These are phyloP conservation scores for Setophaga kirtlandii DNA, from an alignment of 2,113 vertebrate species.

Conservation along the genomic window DNA sequence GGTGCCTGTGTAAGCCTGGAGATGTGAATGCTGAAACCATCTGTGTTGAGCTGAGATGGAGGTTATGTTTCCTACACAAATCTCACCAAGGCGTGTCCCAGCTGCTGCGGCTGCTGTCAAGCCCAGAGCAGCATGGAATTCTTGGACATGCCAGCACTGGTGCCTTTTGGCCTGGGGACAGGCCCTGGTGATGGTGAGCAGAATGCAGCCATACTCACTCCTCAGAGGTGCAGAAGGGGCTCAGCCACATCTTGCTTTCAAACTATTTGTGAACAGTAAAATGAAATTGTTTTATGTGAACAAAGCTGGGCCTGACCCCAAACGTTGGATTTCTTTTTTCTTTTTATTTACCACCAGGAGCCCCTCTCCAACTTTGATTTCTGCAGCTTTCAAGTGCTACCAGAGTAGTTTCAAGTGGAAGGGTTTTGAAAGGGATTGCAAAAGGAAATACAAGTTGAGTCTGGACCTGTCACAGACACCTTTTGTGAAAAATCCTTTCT, in stretches of 20 bases:
- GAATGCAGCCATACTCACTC: background rate
- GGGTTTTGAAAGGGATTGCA: background rate
- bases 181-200: background rate
- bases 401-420: background rate
- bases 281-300: background rate
- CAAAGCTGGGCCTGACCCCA: background rate
- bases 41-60: background rate
- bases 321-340: background rate
- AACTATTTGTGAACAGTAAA: background rate
- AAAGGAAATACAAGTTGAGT: background rate
- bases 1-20: background rate
- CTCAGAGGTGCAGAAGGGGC: background rate
- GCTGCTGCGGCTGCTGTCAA: background rate
- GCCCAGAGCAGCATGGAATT: background rate
- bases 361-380: background rate
- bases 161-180: background rate
- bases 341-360: background rate
- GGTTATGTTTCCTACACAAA: background rate
- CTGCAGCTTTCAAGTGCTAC: background rate
- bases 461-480: no score
- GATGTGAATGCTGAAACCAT: background rate
- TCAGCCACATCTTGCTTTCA: background rate
- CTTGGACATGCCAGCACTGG: background rate
- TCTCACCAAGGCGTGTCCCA: background rate
- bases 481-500: no score